Conservation (phyloP, 2,888 invertebrate species). For the Lithophane socia region DNA sequence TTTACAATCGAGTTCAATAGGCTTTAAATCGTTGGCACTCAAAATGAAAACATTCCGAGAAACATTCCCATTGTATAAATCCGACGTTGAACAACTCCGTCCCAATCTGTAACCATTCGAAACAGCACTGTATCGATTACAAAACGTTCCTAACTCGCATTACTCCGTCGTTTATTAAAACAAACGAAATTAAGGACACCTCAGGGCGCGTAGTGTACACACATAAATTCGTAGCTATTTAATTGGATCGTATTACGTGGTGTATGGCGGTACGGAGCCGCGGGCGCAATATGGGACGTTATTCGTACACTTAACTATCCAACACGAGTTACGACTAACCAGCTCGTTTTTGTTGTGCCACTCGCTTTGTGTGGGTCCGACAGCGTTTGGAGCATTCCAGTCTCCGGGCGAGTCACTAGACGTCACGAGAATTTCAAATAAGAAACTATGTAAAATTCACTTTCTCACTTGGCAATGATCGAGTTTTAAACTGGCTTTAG, state of each 20-base stretch:
- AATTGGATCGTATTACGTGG: conserved; percentile 85
- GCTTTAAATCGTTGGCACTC: conserved; percentile 24
- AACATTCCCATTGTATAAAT: conserved; percentile 34
- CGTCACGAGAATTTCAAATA: conserved; percentile 32
- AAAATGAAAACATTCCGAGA: conserved; percentile 40
- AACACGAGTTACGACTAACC: conserved; percentile 80
- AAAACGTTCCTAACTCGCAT: conserved; percentile 63
- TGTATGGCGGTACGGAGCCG: conserved; percentile 79
- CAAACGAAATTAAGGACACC: conserved; percentile 76
- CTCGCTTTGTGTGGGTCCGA: conserved; percentile 61
- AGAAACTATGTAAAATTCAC: conserved; percentile 11
- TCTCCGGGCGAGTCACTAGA: conserved; percentile 52
- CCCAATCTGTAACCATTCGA: conserved; percentile 42
- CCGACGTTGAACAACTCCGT: conserved; percentile 32
- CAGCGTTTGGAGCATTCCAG: conserved; percentile 65
- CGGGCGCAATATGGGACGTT: conserved; percentile 82
- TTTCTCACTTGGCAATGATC: neutral
- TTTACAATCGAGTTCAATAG: conserved; percentile 26
- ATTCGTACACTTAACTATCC: conserved; percentile 83
- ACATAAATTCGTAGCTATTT: conserved; percentile 84
- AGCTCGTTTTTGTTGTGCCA: conserved; percentile 72
- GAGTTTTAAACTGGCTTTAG: neutral
- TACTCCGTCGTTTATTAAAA: conserved; percentile 72
- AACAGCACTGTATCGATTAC: conserved; percentile 65
- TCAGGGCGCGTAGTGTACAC: conserved; percentile 74